phyloP scores from a whole-genome alignment of 2,113 vertebrate genomes.

The Lagopus muta region DNA sequence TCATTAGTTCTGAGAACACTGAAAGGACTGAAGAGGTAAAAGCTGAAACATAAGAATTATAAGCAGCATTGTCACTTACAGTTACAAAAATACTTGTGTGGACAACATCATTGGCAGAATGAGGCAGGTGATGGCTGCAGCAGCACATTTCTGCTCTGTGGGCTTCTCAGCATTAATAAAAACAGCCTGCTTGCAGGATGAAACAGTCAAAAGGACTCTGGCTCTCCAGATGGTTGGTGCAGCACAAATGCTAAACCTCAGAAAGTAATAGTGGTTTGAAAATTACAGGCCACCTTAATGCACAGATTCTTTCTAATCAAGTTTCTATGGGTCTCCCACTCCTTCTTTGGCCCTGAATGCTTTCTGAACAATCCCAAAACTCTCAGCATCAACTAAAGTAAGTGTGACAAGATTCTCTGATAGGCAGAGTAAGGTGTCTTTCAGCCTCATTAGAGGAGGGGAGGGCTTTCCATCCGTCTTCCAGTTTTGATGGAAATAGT shows the following conservation, averaged over 20 bases:
- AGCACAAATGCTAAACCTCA: not conserved
- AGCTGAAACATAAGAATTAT: not conserved
- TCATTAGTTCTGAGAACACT: not conserved
- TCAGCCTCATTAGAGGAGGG: conserved; percentile 60
- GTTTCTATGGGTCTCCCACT: not conserved
- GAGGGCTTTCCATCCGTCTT: conserved; percentile 51
- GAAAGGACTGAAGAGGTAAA: not conserved
- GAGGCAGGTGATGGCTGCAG: conserved; percentile 17
- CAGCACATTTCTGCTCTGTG: not conserved
- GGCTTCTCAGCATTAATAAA: not conserved
- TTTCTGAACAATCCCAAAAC: conserved; percentile 36
- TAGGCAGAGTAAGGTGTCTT: conserved; percentile 42
- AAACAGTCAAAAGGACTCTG: not conserved
- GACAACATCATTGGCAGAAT: conserved; percentile 27
- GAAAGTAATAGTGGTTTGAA: not conserved
- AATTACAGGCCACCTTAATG: not conserved
- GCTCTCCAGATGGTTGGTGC: not conserved
- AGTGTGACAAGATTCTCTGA: conserved; percentile 58
- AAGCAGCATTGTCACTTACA: conserved; percentile 12
- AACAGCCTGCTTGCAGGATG: not conserved
- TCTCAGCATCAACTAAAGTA: conserved; percentile 48
- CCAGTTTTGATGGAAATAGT: conserved; percentile 52
- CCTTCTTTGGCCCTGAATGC: not conserved
- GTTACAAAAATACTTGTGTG: not conserved
- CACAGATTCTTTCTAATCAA: not conserved